Conservation (phyloP, 1,140 invertebrate genomes). For the Zaprionus tsacasi region DNA sequence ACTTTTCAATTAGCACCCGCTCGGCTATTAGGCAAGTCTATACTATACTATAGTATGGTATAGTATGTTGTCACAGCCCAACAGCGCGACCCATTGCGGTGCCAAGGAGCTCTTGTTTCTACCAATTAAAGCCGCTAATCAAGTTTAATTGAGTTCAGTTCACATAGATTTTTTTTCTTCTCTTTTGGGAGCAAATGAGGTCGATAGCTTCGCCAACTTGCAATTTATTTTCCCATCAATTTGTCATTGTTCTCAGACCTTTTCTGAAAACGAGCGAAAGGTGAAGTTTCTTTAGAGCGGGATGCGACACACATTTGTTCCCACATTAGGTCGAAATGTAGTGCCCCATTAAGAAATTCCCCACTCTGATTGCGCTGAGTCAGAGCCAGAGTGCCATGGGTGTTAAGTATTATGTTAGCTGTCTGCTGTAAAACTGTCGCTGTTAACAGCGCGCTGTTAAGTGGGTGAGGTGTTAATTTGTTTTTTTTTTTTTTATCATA, state of each 20-base stretch:
- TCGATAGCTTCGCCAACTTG: background rate
- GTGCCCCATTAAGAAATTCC: background rate
- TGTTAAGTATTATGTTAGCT: conserved; percentile 11
- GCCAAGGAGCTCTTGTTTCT: conserved; percentile 24
- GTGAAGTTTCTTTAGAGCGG: background rate
- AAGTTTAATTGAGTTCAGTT: background rate
- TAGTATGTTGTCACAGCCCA: conserved; percentile 7
- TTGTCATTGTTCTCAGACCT: conserved; percentile 4
- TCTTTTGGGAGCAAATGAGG: background rate
- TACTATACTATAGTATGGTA: background rate
- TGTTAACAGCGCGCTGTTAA: conserved; percentile 3
- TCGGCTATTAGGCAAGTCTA: conserved; percentile 27
- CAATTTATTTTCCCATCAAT: conserved; percentile 7
- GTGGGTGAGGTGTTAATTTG: background rate
- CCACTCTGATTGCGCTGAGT: background rate
- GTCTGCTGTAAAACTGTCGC: background rate
- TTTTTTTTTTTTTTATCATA: background rate
- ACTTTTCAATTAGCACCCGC: conserved; percentile 41
- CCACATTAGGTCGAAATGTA: conserved; percentile 4
- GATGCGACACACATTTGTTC: background rate
- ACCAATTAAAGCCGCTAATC: conserved; percentile 12
- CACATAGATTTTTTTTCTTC: background rate
- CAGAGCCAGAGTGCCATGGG: background rate
- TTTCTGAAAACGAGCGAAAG: background rate
- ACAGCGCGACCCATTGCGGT: background rate